Conservation (phyloP, 23 tunicate species). For the Phallusia fumigata region DNA sequence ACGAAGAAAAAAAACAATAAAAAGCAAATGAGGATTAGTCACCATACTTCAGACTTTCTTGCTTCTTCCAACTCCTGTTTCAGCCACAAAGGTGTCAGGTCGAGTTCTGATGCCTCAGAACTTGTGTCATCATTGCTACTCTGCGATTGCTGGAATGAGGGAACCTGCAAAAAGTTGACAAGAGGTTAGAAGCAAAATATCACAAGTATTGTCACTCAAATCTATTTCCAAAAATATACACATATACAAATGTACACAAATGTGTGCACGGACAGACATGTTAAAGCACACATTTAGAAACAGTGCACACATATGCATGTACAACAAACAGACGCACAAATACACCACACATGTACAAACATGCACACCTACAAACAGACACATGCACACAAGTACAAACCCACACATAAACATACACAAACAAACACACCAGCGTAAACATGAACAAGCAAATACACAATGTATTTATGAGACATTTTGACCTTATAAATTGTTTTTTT, state of each 20-base stretch:
- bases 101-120: slow-evolving; percentile 59
- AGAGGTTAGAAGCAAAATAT: too few relatives aligned
- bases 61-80: slow-evolving; percentile 71
- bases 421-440: slow-evolving; percentile 4
- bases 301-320: too few relatives aligned
- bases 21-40: too few relatives aligned
- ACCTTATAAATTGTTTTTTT: too few relatives aligned
- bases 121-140: slow-evolving; percentile 55
- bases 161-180: slow-evolving; percentile 22
- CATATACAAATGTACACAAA: too few relatives aligned
- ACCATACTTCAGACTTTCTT: slow-evolving; percentile 6
- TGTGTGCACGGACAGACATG: too few relatives aligned
- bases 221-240: too few relatives aligned
- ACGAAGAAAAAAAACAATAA: not conserved
- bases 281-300: too few relatives aligned
- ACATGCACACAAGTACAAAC: not conserved
- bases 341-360: too few relatives aligned
- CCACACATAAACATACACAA: not conserved
- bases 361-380: not conserved
- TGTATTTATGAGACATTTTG: not conserved
- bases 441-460: not conserved
- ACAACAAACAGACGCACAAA: too few relatives aligned
- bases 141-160: slow-evolving; percentile 34
- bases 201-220: too few relatives aligned
- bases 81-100: slow-evolving; percentile 74